These are phyloP conservation scores for Bothrops jararaca DNA, from an alignment of 2,113 vertebrate species.

Conservation along the genomic window DNA sequence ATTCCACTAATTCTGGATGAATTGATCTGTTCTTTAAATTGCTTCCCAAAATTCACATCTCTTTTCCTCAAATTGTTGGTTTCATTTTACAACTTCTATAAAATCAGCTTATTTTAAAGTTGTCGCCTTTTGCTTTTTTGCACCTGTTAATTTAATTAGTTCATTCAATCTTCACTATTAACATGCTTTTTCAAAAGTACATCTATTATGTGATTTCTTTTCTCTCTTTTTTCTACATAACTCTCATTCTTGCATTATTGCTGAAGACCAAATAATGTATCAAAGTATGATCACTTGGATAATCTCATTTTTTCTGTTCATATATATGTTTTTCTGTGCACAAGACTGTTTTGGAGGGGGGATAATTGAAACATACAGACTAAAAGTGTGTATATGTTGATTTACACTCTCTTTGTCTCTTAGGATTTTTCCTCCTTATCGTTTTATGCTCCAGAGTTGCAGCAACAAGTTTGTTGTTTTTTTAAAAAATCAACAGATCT, in stretches of 20 bases:
- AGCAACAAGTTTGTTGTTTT: neutral
- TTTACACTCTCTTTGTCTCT: neutral
- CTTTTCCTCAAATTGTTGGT: neutral
- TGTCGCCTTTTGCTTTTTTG: neutral
- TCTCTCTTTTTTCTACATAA: conserved; percentile 46
- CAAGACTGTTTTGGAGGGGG: neutral
- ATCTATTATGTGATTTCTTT: conserved; percentile 38
- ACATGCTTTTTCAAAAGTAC: neutral
- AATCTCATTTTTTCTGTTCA: conserved; percentile 42
- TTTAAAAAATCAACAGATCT: neutral
- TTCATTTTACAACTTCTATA: neutral
- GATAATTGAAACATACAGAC: neutral
- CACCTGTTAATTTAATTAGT: neutral
- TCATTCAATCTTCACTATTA: neutral
- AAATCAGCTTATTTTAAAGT: neutral
- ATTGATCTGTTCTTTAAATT: neutral
- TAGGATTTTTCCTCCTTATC: neutral
- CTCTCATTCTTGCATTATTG: conserved; percentile 63
- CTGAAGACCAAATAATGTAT: conserved; percentile 60
- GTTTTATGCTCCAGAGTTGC: neutral
- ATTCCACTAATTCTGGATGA: neutral
- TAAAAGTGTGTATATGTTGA: neutral
- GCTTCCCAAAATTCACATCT: neutral
- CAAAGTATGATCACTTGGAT: conserved; percentile 22
- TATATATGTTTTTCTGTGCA: conserved; percentile 12